A percentile compares a stretch with the other conserved stretches of the same genome.
Conservation (phyloP, 1,140 invertebrate species). For the Aphelenchoides fujianensis region DNA sequence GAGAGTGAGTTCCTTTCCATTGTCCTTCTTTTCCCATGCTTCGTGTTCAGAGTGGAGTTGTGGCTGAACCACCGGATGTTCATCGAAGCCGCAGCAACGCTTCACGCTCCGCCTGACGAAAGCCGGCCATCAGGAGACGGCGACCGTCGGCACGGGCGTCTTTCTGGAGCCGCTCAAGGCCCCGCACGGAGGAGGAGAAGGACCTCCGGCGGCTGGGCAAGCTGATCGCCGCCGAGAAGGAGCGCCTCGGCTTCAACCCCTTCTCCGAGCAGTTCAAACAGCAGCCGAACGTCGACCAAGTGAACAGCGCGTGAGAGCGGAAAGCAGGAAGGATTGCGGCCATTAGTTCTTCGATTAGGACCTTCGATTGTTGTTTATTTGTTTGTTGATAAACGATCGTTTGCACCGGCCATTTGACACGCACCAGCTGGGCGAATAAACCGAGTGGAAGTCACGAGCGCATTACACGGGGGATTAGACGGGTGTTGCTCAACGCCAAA, state of each 20-base stretch:
- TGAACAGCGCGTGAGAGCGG: too few relatives aligned
- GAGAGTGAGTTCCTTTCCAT: conserved; percentile 45
- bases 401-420: not conserved
- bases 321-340: too few relatives aligned
- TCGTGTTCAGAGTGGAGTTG: conserved; percentile 47
- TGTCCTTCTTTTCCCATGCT: not conserved
- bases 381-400: conserved; percentile 21
- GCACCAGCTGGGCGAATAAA: too few relatives aligned
- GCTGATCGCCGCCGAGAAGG: conserved; percentile 54
- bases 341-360: not conserved
- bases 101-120: conserved; percentile 60
- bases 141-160: conserved; percentile 58
- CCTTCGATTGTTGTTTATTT: conserved; percentile 8
- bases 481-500: too few relatives aligned
- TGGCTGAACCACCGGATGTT: conserved; percentile 49
- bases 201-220: conserved; percentile 52
- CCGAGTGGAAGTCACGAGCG: too few relatives aligned
- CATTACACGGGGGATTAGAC: too few relatives aligned
- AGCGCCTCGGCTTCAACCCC: conserved; percentile 36
- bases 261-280: not conserved
- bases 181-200: conserved; percentile 49
- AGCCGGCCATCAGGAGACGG: too few relatives aligned
- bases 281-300: too few relatives aligned
- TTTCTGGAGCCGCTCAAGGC: conserved; percentile 39
- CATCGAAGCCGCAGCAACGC: conserved; percentile 59